phyloP scores from a whole-genome alignment of 2,888 invertebrate species.

The Anticlea derivata region DNA sequence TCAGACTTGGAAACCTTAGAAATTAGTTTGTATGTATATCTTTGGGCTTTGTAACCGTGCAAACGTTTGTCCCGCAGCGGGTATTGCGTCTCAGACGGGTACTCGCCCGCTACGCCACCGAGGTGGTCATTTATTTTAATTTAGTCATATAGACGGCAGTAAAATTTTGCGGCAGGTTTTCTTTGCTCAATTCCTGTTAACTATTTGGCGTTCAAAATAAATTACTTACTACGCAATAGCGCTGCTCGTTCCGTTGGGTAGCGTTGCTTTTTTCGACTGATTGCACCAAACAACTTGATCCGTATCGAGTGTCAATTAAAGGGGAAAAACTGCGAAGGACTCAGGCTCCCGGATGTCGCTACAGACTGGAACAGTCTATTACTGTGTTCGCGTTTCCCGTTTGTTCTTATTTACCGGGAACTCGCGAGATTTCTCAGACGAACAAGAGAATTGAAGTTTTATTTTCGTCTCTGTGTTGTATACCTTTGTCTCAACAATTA shows the following conservation, averaged over 20 bases:
- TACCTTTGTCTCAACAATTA: constrained; percentile 3
- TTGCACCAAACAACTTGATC: constrained; percentile 50
- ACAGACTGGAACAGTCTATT: constrained; percentile 39
- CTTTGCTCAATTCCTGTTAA: constrained; percentile 20
- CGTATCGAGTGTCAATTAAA: constrained; percentile 46
- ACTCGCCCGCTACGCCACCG: too few relatives aligned
- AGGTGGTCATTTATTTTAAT: too few relatives aligned
- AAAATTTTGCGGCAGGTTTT: constrained; percentile 25
- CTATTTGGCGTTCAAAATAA: constrained; percentile 25
- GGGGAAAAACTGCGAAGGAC: constrained; percentile 49
- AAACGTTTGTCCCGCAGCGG: too few relatives aligned
- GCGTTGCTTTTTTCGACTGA: constrained; percentile 49
- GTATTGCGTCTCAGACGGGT: too few relatives aligned
- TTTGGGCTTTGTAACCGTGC: constrained; percentile 30
- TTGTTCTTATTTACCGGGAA: constrained; percentile 47
- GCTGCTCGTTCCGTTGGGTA: constrained; percentile 3
- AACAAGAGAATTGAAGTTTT: constrained; percentile 8
- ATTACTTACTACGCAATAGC: constrained; percentile 15
- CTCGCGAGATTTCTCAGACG: constrained; percentile 8
- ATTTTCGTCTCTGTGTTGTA: background rate
- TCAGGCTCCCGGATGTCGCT: constrained; percentile 57
- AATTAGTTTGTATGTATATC: constrained; percentile 21
- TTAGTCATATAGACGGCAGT: constrained; percentile 15
- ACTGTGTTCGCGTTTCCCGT: constrained; percentile 52
- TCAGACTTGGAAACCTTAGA: background rate